A percentile compares a stretch with the other conserved stretches of the same genome.
Evolutionary conservation across 2,113 vertebrate species (phyloP).

Genomic region (Acrocephalus kingi): DNA sequence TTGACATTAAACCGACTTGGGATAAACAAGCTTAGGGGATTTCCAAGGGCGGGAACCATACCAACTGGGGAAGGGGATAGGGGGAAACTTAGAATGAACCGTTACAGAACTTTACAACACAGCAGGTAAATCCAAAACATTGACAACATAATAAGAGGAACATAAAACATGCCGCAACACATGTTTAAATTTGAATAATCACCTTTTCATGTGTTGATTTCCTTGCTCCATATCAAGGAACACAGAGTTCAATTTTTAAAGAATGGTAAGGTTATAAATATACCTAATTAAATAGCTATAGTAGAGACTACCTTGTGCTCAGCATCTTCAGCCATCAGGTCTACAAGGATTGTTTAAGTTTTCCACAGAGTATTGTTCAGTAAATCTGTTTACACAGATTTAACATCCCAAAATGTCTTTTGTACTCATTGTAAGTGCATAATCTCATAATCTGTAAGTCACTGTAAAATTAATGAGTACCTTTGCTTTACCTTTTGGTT

Average conservation of each 20-base stretch:
- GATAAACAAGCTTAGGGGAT: too few relatives aligned
- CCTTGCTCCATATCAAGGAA: neutral
- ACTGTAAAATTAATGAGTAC: neutral
- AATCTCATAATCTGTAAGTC: neutral
- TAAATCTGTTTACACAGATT: neutral
- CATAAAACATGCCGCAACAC: too few relatives aligned
- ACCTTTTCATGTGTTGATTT: neutral
- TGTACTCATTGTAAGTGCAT: neutral
- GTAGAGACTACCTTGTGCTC: neutral
- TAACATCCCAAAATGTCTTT: neutral
- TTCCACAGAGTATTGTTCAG: neutral
- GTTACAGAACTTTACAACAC: too few relatives aligned
- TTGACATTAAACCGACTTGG: too few relatives aligned
- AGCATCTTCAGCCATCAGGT: neutral
- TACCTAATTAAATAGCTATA: neutral
- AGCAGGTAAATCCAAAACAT: too few relatives aligned
- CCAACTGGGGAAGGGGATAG: too few relatives aligned
- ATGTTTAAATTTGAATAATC: neutral
- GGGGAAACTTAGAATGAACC: too few relatives aligned
- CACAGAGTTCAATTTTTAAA: neutral
- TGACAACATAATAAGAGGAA: too few relatives aligned
- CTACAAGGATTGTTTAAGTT: neutral
- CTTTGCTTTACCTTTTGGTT: neutral
- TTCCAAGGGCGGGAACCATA: too few relatives aligned
- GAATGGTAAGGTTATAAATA: neutral